A percentile compares a stretch with the other conserved stretches of the same genome.
These are phyloP conservation scores for Malacosoma neustria DNA, from an alignment of 2,888 invertebrate genomes.

Conservation along the genomic window DNA sequence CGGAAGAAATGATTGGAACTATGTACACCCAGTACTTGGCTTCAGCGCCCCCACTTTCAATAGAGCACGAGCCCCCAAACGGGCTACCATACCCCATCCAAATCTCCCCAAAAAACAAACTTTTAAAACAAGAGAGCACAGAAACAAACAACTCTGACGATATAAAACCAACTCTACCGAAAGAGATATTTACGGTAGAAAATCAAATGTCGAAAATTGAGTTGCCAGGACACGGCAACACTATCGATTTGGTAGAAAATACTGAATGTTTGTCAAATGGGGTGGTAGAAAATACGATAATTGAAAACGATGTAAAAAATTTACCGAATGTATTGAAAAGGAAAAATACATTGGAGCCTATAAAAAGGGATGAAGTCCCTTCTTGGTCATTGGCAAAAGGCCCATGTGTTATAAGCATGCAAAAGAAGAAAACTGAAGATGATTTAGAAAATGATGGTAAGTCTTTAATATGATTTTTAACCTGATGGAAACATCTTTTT, in stretches of 20 bases:
- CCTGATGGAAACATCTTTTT: no score
- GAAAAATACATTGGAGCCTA: slow-evolving; percentile 58
- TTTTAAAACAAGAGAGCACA: slow-evolving; percentile 48
- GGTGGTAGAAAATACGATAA: not conserved
- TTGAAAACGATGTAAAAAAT: slow-evolving; percentile 22
- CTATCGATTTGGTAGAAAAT: slow-evolving; percentile 9
- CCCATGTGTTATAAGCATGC: slow-evolving; percentile 52
- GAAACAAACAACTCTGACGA: slow-evolving; percentile 60
- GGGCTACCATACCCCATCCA: slow-evolving; percentile 26
- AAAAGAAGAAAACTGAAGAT: slow-evolving; percentile 28
- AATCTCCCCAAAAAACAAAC: slow-evolving; percentile 33
- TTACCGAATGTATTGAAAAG: slow-evolving; percentile 46
- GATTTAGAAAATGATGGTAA: slow-evolving; percentile 20
- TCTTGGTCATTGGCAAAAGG: slow-evolving; percentile 65
- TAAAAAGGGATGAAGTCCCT: slow-evolving; percentile 50
- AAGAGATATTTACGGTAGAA: slow-evolving; percentile 52
- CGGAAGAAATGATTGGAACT: slow-evolving; percentile 76
- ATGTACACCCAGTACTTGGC: slow-evolving; percentile 72
- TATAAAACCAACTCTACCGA: slow-evolving; percentile 39
- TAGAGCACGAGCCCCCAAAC: slow-evolving; percentile 44
- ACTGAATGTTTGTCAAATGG: not conserved
- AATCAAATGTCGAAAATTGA: slow-evolving; percentile 49
- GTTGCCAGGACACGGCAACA: slow-evolving; percentile 22
- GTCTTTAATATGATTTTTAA: not conserved
- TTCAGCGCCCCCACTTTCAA: slow-evolving; percentile 47